Base-by-base conservation (phyloP, 1,140 invertebrate species). In the Drosophila yakuba region DNA sequence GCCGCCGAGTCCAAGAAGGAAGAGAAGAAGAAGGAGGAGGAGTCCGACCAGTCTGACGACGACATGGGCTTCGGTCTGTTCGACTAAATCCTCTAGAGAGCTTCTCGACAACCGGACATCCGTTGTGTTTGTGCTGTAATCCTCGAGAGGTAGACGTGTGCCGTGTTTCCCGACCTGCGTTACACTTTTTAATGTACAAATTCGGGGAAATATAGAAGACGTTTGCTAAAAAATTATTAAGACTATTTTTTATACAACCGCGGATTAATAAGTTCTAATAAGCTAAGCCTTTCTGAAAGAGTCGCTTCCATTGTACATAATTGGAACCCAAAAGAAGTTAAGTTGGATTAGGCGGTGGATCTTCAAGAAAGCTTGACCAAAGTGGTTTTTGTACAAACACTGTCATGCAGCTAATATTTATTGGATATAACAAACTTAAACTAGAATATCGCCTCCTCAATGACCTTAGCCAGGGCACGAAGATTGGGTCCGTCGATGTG, bases 31-130 rank as follows among this genome's bases (percentile, higher is more conserved):
- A 95, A 96, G 90, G 95, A 96, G 83, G 96, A 97, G 94, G 93
- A 94, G 28, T 95, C 96, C 73, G 95, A 96, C 91, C 97, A 97
- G 93, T 97, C 98, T 90, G 98, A 98, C 92, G 97, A 98, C 90
- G 98, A 98, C 92, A 98, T 99, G 97, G 98, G 97, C 92, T 98
- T 99, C 93, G 97, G 96, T 94, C 94, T 96, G 80, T 96, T 96
- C 91, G 95, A 96, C 92, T 96, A 96, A 95, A 32, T 36, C 48
- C 36, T 6, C 39, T 63, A 64, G 35, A 17, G 69, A 57, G 10
- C 54, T 43, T 36, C 54, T 61, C 41, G 48, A 51, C 76, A 48
- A 72, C 35, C 28, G 66, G 72, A 78, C 63, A 72, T 56, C 66
- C 55, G 57, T 72, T 63, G 64, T 71, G 73, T 69, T 71, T 79